phyloP scores from a whole-genome alignment of 1,140 invertebrate genomes.

The Mamestra configurata region DNA sequence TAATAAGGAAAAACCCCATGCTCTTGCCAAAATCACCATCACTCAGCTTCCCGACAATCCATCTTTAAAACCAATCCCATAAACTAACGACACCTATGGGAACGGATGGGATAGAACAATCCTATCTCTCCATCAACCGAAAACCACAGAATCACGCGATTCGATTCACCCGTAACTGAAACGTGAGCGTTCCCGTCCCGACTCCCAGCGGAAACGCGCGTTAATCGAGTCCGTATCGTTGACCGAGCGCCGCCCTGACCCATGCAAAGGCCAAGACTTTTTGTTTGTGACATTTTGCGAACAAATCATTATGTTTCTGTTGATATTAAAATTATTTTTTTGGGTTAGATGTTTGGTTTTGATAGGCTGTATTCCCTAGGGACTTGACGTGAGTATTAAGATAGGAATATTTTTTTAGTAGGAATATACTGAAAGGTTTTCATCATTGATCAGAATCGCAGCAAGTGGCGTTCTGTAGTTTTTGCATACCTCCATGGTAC shows the following conservation, averaged over 20 bases:
- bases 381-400: neutral
- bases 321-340: slow-evolving; percentile 33
- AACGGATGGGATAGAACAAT: neutral
- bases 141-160: slow-evolving; percentile 1
- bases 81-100: slow-evolving; percentile 1
- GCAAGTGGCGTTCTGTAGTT: no score
- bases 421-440: no score
- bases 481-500: no score
- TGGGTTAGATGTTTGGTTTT: neutral
- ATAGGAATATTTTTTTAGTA: no score
- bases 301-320: slow-evolving; percentile 12
- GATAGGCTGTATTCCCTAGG: neutral
- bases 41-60: neutral
- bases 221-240: slow-evolving; percentile 20
- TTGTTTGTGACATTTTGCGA: slow-evolving; percentile 43
- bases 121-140: neutral
- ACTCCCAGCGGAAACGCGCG: slow-evolving; percentile 8
- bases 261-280: slow-evolving; percentile 41
- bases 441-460: no score
- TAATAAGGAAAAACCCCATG: neutral
- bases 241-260: slow-evolving; percentile 23
- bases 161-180: slow-evolving; percentile 20
- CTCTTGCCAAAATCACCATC: neutral
- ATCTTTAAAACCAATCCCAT: slow-evolving; percentile 11
- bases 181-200: neutral